Evolutionary conservation across 92 coral and sea anemone genomes (phyloP).

Genomic region (Meandrina meandrites): DNA sequence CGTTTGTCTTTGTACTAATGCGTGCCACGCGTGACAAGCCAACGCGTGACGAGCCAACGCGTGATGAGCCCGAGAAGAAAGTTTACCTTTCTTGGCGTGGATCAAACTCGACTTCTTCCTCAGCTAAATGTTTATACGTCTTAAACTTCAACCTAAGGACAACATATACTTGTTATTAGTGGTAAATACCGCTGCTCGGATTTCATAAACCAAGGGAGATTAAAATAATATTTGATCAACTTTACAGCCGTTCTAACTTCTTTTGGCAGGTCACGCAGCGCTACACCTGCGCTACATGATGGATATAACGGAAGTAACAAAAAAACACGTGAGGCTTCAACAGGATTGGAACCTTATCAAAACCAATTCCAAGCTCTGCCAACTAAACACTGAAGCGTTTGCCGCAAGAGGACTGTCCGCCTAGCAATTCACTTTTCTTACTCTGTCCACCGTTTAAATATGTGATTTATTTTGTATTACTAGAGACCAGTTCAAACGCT

Average conservation of each 20-base stretch:
- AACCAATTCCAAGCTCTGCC: background rate
- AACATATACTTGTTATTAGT: background rate
- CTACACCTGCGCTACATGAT: background rate
- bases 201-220: background rate
- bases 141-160: constrained; percentile 70
- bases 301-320: background rate
- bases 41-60: too few species aligned
- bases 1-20: too few species aligned
- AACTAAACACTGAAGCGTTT: background rate
- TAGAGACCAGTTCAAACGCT: background rate
- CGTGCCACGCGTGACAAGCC: too few species aligned
- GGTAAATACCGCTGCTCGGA: background rate
- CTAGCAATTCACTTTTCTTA: too few species aligned
- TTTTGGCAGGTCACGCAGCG: background rate
- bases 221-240: background rate
- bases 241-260: background rate
- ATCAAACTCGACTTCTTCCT: constrained; percentile 64
- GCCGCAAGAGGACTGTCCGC: too few species aligned
- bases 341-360: background rate
- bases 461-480: background rate
- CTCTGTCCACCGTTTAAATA: background rate
- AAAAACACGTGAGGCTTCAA: background rate
- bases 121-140: constrained; percentile 72
- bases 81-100: constrained; percentile 60
- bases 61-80: too few species aligned